phyloP scores from a whole-genome alignment of 2,888 invertebrate genomes.

The Melanostoma scalare region DNA sequence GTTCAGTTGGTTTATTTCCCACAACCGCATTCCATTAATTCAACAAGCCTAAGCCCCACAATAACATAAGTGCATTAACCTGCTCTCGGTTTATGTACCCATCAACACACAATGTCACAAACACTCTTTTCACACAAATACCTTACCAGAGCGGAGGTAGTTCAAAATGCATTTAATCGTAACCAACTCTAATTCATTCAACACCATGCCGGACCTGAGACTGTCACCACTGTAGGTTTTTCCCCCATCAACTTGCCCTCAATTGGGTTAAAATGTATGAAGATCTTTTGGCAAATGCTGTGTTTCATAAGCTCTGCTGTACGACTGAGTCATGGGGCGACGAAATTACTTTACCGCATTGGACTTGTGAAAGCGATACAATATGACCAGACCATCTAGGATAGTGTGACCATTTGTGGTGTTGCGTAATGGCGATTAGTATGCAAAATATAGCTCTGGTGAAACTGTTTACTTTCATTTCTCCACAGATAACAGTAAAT shows the following conservation, averaged over 20 bases:
- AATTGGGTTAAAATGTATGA: background rate
- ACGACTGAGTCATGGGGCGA: constrained; percentile 12
- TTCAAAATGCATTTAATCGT: no score
- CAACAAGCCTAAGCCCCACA: no score
- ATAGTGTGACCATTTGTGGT: constrained; percentile 47
- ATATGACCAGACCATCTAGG: background rate
- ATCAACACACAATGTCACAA: no score
- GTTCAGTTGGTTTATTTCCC: no score
- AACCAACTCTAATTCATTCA: no score
- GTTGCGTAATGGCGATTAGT: constrained; percentile 60
- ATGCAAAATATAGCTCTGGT: constrained; percentile 48
- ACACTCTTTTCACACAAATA: no score
- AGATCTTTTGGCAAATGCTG: background rate
- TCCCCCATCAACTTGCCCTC: background rate
- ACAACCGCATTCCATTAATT: no score
- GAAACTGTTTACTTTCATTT: constrained; percentile 52
- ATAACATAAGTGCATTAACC: no score
- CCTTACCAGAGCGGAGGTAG: no score
- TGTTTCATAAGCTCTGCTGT: background rate
- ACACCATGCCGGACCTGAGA: no score
- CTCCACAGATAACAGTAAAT: constrained; percentile 45
- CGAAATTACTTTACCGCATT: background rate
- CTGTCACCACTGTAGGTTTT: no score
- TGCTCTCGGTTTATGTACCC: no score
- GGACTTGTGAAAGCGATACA: constrained; percentile 59